These are phyloP conservation scores for Leptosomus discolor DNA, from an alignment of 2,113 vertebrate species.

Conservation along the genomic window DNA sequence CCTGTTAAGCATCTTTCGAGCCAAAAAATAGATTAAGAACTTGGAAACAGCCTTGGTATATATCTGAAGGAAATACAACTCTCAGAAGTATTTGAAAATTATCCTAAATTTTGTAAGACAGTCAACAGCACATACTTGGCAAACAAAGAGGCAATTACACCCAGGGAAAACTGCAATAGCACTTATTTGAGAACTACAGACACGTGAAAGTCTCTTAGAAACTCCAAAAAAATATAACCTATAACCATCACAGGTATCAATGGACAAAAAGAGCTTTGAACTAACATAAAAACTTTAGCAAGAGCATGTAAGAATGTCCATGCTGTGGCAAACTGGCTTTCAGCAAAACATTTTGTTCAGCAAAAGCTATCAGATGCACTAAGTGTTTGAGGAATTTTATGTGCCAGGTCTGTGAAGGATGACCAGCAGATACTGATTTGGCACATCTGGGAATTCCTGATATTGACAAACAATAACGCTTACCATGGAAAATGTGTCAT, in stretches of 20 bases:
- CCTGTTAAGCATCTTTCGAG: background rate
- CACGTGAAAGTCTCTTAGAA: background rate
- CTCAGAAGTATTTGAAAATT: background rate
- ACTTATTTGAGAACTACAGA: background rate
- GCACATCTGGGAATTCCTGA: background rate
- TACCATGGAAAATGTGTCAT: background rate
- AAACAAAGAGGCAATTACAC: background rate
- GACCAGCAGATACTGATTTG: background rate
- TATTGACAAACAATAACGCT: background rate
- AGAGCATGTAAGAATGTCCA: background rate
- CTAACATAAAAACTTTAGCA: background rate
- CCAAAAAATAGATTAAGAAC: background rate
- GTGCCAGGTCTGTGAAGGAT: background rate
- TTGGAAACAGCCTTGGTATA: background rate
- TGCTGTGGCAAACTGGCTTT: background rate
- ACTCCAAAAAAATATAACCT: background rate
- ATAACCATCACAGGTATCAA: background rate
- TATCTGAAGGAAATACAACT: background rate
- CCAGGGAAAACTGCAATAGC: background rate
- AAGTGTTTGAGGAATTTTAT: background rate
- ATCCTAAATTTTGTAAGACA: background rate
- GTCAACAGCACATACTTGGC: background rate
- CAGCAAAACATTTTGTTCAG: background rate
- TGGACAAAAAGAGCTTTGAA: background rate
- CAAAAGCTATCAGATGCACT: background rate